Evolutionary conservation across 1,140 invertebrate genomes (phyloP).

Genomic region (Caenorhabditis elegans): DNA sequence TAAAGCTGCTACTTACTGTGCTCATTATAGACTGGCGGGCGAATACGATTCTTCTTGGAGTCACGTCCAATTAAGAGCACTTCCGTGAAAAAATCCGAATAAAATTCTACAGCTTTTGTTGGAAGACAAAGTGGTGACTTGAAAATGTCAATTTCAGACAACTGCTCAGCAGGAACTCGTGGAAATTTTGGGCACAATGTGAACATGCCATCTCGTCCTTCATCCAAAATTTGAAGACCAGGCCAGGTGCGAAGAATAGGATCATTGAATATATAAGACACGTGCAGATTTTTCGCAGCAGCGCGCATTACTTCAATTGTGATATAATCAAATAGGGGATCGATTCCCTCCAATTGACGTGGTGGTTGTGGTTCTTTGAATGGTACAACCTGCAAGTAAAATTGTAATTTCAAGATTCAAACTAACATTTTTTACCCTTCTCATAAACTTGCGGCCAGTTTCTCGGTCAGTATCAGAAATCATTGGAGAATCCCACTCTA

Average conservation of each 20-base stretch:
- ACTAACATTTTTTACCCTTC: neutral
- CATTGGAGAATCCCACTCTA: neutral
- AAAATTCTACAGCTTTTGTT: no score
- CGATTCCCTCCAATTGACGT: neutral
- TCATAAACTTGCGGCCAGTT: neutral
- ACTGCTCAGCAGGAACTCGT: no score
- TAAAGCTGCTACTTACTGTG: neutral
- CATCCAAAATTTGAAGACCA: neutral
- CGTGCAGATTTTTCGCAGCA: neutral
- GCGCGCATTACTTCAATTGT: neutral
- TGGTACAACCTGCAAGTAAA: neutral
- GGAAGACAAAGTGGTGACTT: neutral
- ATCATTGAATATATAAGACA: neutral
- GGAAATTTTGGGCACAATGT: neutral
- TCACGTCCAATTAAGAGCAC: neutral
- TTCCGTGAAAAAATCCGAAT: neutral
- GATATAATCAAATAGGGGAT: neutral
- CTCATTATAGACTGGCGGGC: neutral
- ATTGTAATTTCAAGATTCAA: neutral
- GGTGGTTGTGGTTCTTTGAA: conserved; percentile 13
- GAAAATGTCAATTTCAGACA: neutral
- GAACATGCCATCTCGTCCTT: neutral
- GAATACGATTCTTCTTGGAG: neutral
- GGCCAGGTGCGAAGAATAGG: neutral
- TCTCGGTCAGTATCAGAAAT: neutral